phyloP scores from a whole-genome alignment of 1,140 invertebrate species.

The Phocides pigmalion region DNA sequence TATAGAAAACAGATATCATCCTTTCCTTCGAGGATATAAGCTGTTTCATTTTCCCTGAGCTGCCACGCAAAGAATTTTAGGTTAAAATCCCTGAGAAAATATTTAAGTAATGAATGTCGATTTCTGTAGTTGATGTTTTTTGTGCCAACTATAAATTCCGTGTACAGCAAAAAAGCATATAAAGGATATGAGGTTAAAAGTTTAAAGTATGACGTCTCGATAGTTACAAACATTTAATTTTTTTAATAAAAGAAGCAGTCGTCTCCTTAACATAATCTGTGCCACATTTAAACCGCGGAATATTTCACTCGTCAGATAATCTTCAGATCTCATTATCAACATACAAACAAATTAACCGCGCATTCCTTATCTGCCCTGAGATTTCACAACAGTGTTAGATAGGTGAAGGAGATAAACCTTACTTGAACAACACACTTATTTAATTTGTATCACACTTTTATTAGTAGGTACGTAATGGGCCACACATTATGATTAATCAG shows the following conservation, averaged over 20 bases:
- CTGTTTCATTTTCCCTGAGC: too few relatives aligned
- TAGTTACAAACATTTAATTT: background rate
- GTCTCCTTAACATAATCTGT: constrained; percentile 49
- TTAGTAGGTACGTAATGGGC: background rate
- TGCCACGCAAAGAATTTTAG: too few relatives aligned
- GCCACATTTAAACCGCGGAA: constrained; percentile 51
- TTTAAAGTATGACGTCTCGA: too few relatives aligned
- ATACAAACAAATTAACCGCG: constrained; percentile 46
- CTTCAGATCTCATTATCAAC: constrained; percentile 55
- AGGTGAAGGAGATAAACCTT: constrained; percentile 12
- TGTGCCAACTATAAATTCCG: too few relatives aligned
- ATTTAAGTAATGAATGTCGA: too few relatives aligned
- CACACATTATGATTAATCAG: background rate
- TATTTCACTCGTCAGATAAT: constrained; percentile 56
- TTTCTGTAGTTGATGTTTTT: too few relatives aligned
- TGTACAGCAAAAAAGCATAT: too few relatives aligned
- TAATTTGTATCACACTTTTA: background rate
- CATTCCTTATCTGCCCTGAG: constrained; percentile 38
- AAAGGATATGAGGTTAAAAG: too few relatives aligned
- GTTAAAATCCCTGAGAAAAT: too few relatives aligned
- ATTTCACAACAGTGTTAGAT: constrained; percentile 38
- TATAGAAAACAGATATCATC: too few relatives aligned
- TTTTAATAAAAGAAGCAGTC: background rate
- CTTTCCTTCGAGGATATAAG: too few relatives aligned
- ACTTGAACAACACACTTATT: constrained; percentile 12